A percentile compares a stretch with the other conserved stretches of the same genome.
Conservation (phyloP, 1,140 invertebrate species). For the Drosophila pseudoobscura region DNA sequence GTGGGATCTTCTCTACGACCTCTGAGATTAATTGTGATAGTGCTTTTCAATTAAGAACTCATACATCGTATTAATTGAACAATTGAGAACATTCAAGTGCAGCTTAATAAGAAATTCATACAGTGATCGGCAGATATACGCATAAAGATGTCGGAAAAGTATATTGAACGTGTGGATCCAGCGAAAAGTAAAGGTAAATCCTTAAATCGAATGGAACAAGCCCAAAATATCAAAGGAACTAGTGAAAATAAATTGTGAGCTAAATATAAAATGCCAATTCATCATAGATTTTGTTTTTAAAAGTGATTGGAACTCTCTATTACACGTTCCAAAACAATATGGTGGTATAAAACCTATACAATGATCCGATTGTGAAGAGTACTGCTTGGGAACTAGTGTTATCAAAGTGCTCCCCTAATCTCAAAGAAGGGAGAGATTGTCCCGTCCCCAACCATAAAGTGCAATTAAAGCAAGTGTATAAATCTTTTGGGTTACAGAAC, state of each 20-base stretch:
- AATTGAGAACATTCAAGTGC: slow-evolving; percentile 38
- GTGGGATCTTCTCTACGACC: neutral
- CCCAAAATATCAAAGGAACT: neutral
- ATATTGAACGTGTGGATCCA: slow-evolving; percentile 24
- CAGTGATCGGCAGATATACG: slow-evolving; percentile 4
- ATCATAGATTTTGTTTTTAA: neutral
- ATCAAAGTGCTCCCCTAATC: neutral
- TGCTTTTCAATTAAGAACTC: slow-evolving; percentile 28
- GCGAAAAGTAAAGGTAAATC: slow-evolving; percentile 55
- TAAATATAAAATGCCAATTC: neutral
- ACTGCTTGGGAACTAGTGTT: too few relatives aligned
- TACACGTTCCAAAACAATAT: too few relatives aligned
- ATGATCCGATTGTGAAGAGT: too few relatives aligned
- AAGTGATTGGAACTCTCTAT: neutral
- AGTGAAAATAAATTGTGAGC: neutral
- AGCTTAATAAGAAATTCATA: slow-evolving; percentile 12
- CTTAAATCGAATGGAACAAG: too few relatives aligned
- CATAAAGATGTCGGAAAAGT: slow-evolving; percentile 41
- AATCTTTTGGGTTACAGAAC: neutral
- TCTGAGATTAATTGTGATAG: slow-evolving; percentile 10
- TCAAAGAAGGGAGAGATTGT: neutral
- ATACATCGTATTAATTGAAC: slow-evolving; percentile 33
- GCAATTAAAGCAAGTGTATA: neutral
- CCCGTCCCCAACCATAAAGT: neutral
- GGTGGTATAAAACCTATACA: too few relatives aligned